These are phyloP conservation scores for Rhagonycha fulva DNA, from an alignment of 2,888 invertebrate genomes.

Conservation along the genomic window DNA sequence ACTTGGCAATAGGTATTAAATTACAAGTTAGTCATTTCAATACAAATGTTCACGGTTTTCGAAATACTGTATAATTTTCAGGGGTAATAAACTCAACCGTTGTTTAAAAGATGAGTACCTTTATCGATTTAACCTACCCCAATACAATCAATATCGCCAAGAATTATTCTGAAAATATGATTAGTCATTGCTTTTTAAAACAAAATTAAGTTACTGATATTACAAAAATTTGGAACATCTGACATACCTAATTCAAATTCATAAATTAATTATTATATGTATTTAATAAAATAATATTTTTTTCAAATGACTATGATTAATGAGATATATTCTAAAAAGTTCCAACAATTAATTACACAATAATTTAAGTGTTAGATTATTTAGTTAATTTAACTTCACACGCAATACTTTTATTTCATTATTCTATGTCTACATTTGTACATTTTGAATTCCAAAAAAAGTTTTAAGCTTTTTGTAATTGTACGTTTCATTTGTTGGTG, in stretches of 20 bases:
- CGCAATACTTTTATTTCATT: slow-evolving; percentile 1
- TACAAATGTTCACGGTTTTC: background rate
- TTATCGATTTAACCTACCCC: background rate
- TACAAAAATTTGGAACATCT: background rate
- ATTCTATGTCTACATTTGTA: slow-evolving; percentile 7
- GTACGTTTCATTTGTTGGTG: slow-evolving; percentile 18
- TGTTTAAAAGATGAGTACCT: background rate
- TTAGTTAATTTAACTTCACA: background rate
- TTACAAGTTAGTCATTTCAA: background rate
- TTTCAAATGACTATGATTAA: background rate
- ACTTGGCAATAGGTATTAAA: slow-evolving; percentile 1
- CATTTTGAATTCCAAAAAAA: slow-evolving; percentile 18
- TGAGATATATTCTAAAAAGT: background rate
- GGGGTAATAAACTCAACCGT: background rate
- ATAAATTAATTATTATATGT: background rate
- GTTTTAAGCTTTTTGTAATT: slow-evolving; percentile 21
- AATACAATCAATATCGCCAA: background rate
- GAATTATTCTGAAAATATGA: background rate
- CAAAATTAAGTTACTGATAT: background rate
- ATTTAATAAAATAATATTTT: background rate
- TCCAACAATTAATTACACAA: background rate
- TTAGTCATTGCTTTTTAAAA: background rate
- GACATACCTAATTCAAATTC: background rate
- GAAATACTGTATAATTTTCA: background rate
- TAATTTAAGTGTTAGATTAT: background rate